Conservation (phyloP, 2,888 invertebrate genomes). For the Agonum fuliginosum region DNA sequence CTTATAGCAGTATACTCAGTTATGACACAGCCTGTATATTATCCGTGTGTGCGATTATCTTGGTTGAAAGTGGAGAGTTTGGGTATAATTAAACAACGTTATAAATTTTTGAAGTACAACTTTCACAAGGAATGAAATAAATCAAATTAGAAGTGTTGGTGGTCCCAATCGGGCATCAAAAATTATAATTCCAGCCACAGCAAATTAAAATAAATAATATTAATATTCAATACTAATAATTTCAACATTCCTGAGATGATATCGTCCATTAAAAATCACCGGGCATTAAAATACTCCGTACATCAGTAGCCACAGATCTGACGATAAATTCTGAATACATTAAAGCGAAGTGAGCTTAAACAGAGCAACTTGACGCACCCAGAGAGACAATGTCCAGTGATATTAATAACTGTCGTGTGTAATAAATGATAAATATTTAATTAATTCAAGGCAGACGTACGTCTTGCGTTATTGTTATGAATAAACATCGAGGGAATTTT, state of each 20-base stretch:
- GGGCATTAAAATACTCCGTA: conserved; percentile 24
- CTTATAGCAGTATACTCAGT: too few relatives aligned
- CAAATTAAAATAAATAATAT: conserved; percentile 37
- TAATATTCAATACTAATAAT: conserved; percentile 37
- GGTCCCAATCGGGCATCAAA: conserved; percentile 27
- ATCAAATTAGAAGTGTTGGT: conserved; percentile 8
- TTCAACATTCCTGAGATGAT: conserved; percentile 37
- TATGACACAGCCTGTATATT: too few relatives aligned
- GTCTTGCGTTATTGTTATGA: conserved; percentile 37
- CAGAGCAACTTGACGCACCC: background rate
- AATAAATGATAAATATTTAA: conserved; percentile 42
- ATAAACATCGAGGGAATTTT: conserved; percentile 33
- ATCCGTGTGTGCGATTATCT: too few relatives aligned
- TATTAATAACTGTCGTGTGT: conserved; percentile 39
- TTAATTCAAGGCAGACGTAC: conserved; percentile 6
- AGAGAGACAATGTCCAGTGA: conserved; percentile 5
- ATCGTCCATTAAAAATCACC: conserved; percentile 35
- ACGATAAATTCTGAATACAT: conserved; percentile 29
- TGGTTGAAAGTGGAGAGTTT: too few relatives aligned
- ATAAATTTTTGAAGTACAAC: too few relatives aligned
- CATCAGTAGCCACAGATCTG: conserved; percentile 16
- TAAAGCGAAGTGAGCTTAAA: background rate
- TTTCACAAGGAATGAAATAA: conserved; percentile 17
- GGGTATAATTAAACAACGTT: too few relatives aligned
- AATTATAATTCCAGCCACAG: conserved; percentile 14